Evolutionary conservation across 2,797 vertebrate genomes (phyloP).

Genomic region (Micrastur ruficollis): DNA sequence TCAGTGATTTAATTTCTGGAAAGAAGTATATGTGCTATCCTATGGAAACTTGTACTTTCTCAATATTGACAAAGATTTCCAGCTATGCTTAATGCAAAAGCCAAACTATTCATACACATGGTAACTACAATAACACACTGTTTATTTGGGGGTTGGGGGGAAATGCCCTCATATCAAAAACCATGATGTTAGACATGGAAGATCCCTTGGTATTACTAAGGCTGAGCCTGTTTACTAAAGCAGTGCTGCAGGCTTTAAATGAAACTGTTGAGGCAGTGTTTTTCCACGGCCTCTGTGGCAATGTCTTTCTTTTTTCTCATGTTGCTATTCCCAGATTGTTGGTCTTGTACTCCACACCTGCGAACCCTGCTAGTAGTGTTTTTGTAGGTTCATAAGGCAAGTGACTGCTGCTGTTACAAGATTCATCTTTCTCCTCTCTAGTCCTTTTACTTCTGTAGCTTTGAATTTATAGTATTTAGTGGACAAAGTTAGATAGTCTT

Average conservation of each 20-base stretch:
- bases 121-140: not conserved
- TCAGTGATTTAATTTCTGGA: not conserved
- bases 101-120: not conserved
- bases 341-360: not conserved
- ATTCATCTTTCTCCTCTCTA: not conserved
- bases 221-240: not conserved
- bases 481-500: not conserved
- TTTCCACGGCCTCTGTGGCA: not conserved
- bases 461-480: not conserved
- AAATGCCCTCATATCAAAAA: not conserved
- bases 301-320: not conserved
- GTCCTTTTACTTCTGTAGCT: not conserved
- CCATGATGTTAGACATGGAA: not conserved
- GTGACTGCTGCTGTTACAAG: not conserved
- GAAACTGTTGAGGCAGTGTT: not conserved
- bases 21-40: not conserved
- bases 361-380: not conserved
- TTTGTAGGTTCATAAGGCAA: not conserved
- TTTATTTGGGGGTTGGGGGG: not conserved
- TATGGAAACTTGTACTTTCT: not conserved
- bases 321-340: not conserved
- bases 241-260: not conserved
- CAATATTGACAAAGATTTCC: not conserved
- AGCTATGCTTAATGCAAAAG: not conserved
- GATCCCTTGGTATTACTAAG: not conserved